A percentile compares a stretch with the other conserved stretches of the same genome.
Conservation (phyloP, 2,888 invertebrate genomes). For the Smittia aterrima region DNA sequence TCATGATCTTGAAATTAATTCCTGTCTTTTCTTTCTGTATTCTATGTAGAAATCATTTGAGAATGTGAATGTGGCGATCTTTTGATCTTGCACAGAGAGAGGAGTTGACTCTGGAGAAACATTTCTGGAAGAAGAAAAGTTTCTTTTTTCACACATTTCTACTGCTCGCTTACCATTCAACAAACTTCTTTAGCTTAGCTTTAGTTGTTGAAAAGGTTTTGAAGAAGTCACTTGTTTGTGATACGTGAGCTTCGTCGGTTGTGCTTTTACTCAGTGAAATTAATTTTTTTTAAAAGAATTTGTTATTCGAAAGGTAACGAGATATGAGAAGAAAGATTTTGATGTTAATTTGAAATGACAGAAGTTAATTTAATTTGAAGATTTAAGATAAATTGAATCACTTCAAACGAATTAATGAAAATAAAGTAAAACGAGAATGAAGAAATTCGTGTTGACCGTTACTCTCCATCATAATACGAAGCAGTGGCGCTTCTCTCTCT, state of each 20-base stretch:
- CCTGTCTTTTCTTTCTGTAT: no score
- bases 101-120: no score
- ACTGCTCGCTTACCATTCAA: not conserved
- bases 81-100: no score
- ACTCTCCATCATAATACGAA: not conserved
- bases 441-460: not conserved
- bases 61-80: no score
- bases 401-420: no score
- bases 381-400: no score
- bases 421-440: no score
- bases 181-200: not conserved
- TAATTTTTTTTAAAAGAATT: not conserved
- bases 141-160: conserved; percentile 42
- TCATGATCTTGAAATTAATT: no score
- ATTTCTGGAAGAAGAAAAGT: conserved; percentile 15
- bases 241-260: conserved; percentile 5
- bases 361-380: no score
- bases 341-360: no score
- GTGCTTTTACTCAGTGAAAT: conserved; percentile 8
- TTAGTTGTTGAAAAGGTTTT: not conserved
- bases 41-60: no score
- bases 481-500: no score
- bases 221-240: conserved; percentile 28
- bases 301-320: conserved; percentile 14
- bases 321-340: not conserved